Evolutionary conservation across 1,140 invertebrate species (phyloP).

Genomic region (Chlorops oryzae): DNA sequence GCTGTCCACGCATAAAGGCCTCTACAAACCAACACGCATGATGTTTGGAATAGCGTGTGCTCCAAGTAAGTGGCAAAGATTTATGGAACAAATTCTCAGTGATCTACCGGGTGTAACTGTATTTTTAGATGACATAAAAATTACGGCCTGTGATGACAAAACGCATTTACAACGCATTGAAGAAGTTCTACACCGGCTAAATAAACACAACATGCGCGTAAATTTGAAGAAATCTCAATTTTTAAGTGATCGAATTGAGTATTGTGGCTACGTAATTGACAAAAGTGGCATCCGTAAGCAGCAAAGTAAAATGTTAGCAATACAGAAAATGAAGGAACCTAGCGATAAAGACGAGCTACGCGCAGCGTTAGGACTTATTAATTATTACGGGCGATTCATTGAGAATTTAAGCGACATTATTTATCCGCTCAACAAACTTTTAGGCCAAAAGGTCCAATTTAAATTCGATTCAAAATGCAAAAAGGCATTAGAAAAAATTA

Average conservation of each 20-base stretch:
- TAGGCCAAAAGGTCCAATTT: constrained; percentile 22
- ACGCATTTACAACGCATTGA: constrained; percentile 11
- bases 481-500: constrained; percentile 27
- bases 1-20: constrained; percentile 20
- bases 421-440: constrained; percentile 23
- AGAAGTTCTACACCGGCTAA: constrained; percentile 16
- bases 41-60: constrained; percentile 24
- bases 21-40: constrained; percentile 20
- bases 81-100: constrained; percentile 25
- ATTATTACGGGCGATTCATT: constrained; percentile 15
- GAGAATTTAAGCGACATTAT: constrained; percentile 14
- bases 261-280: constrained; percentile 33
- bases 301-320: constrained; percentile 16
- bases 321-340: constrained; percentile 20
- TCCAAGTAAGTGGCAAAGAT: constrained; percentile 29
- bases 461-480: constrained; percentile 23
- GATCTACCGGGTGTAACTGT: constrained; percentile 20
- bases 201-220: constrained; percentile 23
- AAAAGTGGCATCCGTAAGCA: constrained; percentile 20
- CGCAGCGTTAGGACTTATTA: constrained; percentile 22
- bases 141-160: constrained; percentile 11
- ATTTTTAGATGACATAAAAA: too few relatives aligned
- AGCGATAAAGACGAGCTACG: constrained; percentile 19
- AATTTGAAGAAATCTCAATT: constrained; percentile 21
- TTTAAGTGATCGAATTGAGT: constrained; percentile 27